Evolutionary conservation across 2,113 vertebrate genomes (phyloP), one percentile per base, ranked within the genome.

Genomic region (Takifugu bimaculatus): DNA sequence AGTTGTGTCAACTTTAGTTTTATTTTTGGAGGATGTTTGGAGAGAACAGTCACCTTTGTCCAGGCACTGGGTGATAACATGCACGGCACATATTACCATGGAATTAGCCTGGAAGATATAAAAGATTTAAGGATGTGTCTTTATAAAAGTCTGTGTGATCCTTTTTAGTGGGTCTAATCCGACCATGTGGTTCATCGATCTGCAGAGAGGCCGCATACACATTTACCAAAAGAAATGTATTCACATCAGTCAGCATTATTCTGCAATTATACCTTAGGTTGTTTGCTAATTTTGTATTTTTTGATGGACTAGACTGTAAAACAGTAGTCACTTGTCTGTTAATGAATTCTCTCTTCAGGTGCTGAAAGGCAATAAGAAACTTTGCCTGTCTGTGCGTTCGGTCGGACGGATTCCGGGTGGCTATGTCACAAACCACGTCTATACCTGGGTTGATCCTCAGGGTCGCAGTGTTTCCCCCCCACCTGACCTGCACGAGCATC

Each of bases 391-490:
- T 0, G 95, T 99, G 32, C 94, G 94, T 39, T 97, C 95, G 0
- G 92, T 96, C 1, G 97, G 97, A 0, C 92, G 96, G 26, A 94
- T 99, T 74, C 97, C 97, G 0, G 95, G 96, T 0, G 96, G 95
- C 2, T 98, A 97, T 0, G 85, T 98, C 68, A 98, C 97, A 86
- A 99, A 97, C 88, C 96, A 99, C 66, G 95, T 99, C 65, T 99
- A 99, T 78, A 97, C 95, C 3, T 99, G 97, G 97, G 95, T 99
- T 68, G 97, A 99, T 79, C 95, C 96, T 0, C 95, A 95, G 69
- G 97, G 97, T 6, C 91, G 93, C 1, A 94, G 95, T 0, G 92
- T 93, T 64, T 97, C 97, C 6, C 95, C 97, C 0, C 95, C 96
- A 0, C 78, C 83, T 0, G 93, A 96, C 61, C 88, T 95, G 58